Conservation (phyloP, 2,113 vertebrate genomes). For the Indri indri region DNA sequence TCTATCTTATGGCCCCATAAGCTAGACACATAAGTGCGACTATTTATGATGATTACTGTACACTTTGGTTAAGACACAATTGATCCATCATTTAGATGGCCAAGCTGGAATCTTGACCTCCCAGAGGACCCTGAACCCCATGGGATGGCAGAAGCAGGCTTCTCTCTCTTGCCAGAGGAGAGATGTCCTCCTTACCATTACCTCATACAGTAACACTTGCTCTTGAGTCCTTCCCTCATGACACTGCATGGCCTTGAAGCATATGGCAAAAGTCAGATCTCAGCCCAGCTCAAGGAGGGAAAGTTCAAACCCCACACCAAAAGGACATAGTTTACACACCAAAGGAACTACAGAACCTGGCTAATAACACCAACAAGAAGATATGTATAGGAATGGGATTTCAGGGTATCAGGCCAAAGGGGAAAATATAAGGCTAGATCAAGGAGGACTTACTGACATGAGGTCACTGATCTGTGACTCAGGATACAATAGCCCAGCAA, state of each 20-base stretch:
- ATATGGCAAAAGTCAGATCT: not conserved
- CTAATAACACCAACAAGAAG: not conserved
- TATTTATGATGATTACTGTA: not conserved
- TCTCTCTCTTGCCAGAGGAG: not conserved
- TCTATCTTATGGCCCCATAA: not conserved
- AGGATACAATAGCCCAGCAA: not conserved
- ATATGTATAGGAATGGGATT: not conserved
- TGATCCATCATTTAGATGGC: not conserved
- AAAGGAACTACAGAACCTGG: not conserved
- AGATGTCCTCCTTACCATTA: not conserved
- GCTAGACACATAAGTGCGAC: no score
- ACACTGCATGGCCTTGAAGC: not conserved
- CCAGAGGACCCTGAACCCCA: not conserved
- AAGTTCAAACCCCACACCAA: not conserved
- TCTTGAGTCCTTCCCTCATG: not conserved
- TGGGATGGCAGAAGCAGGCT: not conserved
- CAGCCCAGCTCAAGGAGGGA: not conserved
- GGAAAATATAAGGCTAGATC: not conserved
- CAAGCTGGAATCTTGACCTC: not conserved
- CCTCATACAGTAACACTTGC: not conserved
- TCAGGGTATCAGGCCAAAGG: not conserved
- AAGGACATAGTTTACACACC: not conserved
- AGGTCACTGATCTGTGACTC: not conserved
- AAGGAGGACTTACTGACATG: not conserved
- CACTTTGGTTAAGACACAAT: not conserved